These are phyloP conservation scores for Platichthys flesus DNA, from an alignment of 2,113 vertebrate species.

Conservation along the genomic window DNA sequence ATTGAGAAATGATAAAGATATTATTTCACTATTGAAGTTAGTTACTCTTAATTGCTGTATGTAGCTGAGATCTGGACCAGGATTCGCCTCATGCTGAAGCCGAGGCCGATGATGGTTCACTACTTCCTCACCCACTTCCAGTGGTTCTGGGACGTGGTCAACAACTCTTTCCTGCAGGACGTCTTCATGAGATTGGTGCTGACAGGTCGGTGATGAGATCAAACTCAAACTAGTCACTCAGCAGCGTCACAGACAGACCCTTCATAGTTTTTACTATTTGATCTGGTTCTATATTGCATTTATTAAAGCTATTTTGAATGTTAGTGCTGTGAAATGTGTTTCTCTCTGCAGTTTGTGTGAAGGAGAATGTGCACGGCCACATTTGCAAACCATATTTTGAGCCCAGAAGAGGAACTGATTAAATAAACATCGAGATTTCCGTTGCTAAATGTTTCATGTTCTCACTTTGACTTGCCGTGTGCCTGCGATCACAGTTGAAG, in stretches of 20 bases:
- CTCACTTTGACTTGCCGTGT: neutral
- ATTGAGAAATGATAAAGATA: no score
- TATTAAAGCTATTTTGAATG: no score
- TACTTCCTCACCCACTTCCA: conserved; percentile 90
- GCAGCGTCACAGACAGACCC: neutral
- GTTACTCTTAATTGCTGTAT: neutral
- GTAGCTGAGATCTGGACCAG: conserved; percentile 90
- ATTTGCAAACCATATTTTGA: neutral
- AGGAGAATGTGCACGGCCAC: no score
- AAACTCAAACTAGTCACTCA: neutral
- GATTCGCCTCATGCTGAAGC: conserved; percentile 83
- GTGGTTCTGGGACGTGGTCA: conserved; percentile 91
- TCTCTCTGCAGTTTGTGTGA: no score
- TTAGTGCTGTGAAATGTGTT: no score
- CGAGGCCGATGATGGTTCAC: conserved; percentile 83
- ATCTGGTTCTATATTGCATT: no score
- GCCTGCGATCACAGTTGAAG: neutral
- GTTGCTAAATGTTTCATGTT: neutral
- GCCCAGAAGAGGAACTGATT: neutral
- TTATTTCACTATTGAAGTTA: neutral
- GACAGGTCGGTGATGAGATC: conserved; percentile 76
- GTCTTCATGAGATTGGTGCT: conserved; percentile 89
- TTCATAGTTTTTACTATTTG: no score
- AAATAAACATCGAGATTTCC: no score
- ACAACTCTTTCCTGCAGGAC: conserved; percentile 86